Evolutionary conservation across 2,888 invertebrate species (phyloP), one percentile per base, ranked within the genome.

Genomic region (Augochlorella aurata): DNA sequence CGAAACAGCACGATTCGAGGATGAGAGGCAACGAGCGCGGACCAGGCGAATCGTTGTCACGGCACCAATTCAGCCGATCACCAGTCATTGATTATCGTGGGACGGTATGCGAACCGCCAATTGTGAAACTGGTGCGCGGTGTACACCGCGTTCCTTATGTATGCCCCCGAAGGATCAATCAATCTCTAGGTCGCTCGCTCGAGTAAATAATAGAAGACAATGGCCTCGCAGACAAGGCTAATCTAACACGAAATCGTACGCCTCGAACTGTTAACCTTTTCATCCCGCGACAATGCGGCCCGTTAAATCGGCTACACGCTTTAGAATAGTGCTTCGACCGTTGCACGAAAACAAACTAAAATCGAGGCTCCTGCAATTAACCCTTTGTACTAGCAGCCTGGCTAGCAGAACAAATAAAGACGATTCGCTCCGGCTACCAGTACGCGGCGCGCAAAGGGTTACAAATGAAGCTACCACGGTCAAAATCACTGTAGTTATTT

Each of bases 1-100:
- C 21, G 66, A 47, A 66, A 66, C 45, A 45, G 45, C 29, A 77
- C 75, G 78, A 24, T 79, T 74, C 70, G 78, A 68, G 81, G 81
- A 72, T 54, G 66, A 21, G 69, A 81, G 66, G 71, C 76, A 80
- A 78, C 80, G 66, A 72, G 29, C 67, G 44, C 72, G 49, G 71
- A 69, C 79, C 73, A 73, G 74, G 72, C 82, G 81, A 85, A 89
- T 87, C 85, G 84, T 66, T 85, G 86, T 80, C 85, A 81, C 65
- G 85, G 72, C 80, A 77, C 82, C 90, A 90, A 90, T 90, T 90
- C 87, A 89, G 68, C 82, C 87, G 89, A 89, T 88, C 89, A 88
- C 89, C 84, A 87, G 84, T 83, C 83, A 38, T 82, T 88, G 89
- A 90, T 90, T 89, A 90, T 89, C 90, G 90, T 90, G 90, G 86